Base-by-base conservation (phyloP, 2,113 vertebrate genomes). In the Cricetomys ansorgei region DNA sequence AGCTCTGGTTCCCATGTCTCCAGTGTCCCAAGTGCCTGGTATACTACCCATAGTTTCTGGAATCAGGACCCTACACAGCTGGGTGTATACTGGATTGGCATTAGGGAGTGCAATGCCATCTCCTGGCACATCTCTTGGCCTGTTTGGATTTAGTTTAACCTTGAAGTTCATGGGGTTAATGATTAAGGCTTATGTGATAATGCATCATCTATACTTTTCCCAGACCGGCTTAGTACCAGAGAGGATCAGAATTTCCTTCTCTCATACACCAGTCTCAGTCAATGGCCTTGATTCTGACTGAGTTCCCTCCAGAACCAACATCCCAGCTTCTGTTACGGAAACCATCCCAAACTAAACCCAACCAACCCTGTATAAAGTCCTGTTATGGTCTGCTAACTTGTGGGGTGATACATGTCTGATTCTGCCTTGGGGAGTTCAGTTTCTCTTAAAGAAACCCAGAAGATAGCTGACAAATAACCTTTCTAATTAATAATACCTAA, bases 401-500 rank as follows among this genome's bases (percentile, higher is more conserved):
- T n/a, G 45, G 73, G 67, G 87, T 64, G 37, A 69, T 19, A 59
- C 37, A 34, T 59, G 65, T 91, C 25, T 83, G 25, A 45, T 70
- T 89, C 72, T 69, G 12, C 37, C 19, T 62, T 77, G 40, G 67
- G 77, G 93, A 93, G 31, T 31, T n/a, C 50, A 83, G 50, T 3
- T 75, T 40, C 11, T 62, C 4, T 95, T 87, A 90, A 53, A 48
- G 77, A 79, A 87, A 75, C 17, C 43, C n/a, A 64, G 73, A 83
- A 77, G 72, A 72, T 11, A 69, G 59, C n/a, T 40, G 55, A 76
- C 31, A 86, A 79, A 86, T 67, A 72, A 80, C n/a, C 90, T n/a
- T 89, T 89, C 90, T 79, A 64, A 90, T 92, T 75, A 91, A 87
- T 94, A 84, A 88, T 40, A 75, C 48, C 96, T 40, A 13, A 59